Conservation (phyloP, 2,113 vertebrate species). For the Pluvianellus socialis region DNA sequence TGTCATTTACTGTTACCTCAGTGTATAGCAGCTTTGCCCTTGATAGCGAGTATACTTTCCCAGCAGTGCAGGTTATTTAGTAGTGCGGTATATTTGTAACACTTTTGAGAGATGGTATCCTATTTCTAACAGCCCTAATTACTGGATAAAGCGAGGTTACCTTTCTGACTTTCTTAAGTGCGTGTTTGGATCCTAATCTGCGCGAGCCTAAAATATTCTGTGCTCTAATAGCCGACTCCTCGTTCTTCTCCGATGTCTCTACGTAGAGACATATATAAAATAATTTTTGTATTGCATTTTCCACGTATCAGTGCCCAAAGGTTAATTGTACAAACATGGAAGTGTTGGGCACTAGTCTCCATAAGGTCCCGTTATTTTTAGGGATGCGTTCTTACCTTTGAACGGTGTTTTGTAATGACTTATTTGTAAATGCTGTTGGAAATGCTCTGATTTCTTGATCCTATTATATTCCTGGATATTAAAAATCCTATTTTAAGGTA, state of each 20-base stretch:
- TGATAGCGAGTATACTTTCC: conserved; percentile 83
- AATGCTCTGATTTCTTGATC: conserved; percentile 64
- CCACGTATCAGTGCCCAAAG: not conserved
- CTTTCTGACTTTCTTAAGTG: conserved; percentile 75
- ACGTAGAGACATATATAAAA: conserved; percentile 18
- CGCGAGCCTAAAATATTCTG: conserved; percentile 48
- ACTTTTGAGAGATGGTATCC: conserved; percentile 74
- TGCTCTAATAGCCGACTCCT: conserved; percentile 27
- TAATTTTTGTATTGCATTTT: conserved; percentile 55
- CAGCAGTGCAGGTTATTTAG: conserved; percentile 90
- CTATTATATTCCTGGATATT: conserved; percentile 70
- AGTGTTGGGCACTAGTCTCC: not conserved
- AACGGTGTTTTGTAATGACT: conserved; percentile 64
- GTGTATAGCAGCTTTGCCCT: conserved; percentile 93
- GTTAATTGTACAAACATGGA: conserved; percentile 54
- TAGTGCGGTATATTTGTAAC: conserved; percentile 72
- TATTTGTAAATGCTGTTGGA: conserved; percentile 70
- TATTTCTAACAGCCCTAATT: conserved; percentile 76
- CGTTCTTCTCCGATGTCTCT: not conserved
- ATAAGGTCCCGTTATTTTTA: conserved; percentile 47
- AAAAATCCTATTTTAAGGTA: conserved; percentile 75
- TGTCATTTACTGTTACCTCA: conserved; percentile 88
- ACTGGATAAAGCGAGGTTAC: conserved; percentile 73
- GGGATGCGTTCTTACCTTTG: conserved; percentile 48
- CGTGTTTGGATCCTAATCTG: conserved; percentile 71